phyloP scores from a whole-genome alignment of 2,888 invertebrate genomes.

The Gymnoscelis rufifasciata region DNA sequence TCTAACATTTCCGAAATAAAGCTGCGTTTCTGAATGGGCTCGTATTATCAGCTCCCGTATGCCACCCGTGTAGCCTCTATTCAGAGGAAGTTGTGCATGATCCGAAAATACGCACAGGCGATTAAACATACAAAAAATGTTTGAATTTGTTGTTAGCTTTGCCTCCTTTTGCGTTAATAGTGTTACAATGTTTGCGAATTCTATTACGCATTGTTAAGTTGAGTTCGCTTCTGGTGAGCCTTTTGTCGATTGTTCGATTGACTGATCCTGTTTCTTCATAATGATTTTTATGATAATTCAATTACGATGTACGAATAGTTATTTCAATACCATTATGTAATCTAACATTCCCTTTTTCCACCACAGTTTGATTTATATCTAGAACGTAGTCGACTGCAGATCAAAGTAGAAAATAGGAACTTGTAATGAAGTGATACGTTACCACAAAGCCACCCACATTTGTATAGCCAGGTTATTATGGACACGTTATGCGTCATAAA shows the following conservation, averaged over 20 bases:
- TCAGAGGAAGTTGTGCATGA: constrained; percentile 66
- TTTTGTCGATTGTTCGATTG: constrained; percentile 60
- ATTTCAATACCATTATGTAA: too few species aligned
- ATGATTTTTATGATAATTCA: constrained; percentile 23
- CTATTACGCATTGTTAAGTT: constrained; percentile 74
- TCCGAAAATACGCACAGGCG: constrained; percentile 69
- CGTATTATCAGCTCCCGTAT: constrained; percentile 28
- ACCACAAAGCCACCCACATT: constrained; percentile 74
- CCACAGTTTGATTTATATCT: neutral
- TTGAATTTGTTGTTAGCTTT: constrained; percentile 76
- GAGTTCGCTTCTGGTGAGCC: constrained; percentile 50
- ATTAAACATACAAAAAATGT: constrained; percentile 71
- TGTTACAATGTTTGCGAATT: constrained; percentile 76
- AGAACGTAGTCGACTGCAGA: neutral
- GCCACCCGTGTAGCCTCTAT: constrained; percentile 66
- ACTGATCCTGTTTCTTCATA: constrained; percentile 56
- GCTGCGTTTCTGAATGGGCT: constrained; percentile 12
- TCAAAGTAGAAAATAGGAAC: constrained; percentile 30
- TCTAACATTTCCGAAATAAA: constrained; percentile 11
- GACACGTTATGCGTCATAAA: constrained; percentile 77
- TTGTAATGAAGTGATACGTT: constrained; percentile 72
- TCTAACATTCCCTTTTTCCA: too few species aligned
- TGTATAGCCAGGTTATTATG: constrained; percentile 72
- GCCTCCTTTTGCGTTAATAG: constrained; percentile 76
- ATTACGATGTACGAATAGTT: constrained; percentile 10